These are phyloP conservation scores for Calosoma granatense DNA, from an alignment of 1,140 invertebrate genomes.

Conservation along the genomic window DNA sequence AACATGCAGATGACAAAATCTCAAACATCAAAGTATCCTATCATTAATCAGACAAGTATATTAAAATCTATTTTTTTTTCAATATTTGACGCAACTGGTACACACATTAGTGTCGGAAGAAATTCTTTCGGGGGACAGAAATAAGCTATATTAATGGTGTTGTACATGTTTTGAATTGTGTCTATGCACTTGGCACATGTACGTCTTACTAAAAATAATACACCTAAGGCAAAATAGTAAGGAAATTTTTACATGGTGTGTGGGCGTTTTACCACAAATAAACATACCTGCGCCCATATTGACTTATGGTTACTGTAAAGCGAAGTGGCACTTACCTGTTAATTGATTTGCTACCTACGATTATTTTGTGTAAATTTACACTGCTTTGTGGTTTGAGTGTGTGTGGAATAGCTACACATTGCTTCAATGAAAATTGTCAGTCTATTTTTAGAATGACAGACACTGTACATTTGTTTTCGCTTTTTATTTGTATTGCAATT, in stretches of 20 bases:
- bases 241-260: no score
- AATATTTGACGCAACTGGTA: background rate
- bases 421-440: no score
- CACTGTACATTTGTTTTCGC: no score
- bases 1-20: background rate
- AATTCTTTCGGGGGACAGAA: background rate
- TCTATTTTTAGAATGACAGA: no score
- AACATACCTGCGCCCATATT: background rate
- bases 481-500: no score
- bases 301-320: background rate
- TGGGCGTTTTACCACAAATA: background rate
- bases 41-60: background rate
- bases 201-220: background rate
- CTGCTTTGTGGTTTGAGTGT: slow-evolving; percentile 1
- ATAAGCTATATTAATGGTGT: slow-evolving; percentile 3
- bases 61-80: background rate
- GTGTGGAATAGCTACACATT: no score
- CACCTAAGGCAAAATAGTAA: no score
- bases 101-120: background rate
- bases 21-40: background rate
- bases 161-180: background rate
- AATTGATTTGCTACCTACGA: slow-evolving; percentile 6
- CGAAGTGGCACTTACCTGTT: background rate
- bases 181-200: background rate
- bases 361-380: slow-evolving; percentile 8